Evolutionary conservation across 2,888 invertebrate species (phyloP).

Genomic region (Apotomis betuletana): DNA sequence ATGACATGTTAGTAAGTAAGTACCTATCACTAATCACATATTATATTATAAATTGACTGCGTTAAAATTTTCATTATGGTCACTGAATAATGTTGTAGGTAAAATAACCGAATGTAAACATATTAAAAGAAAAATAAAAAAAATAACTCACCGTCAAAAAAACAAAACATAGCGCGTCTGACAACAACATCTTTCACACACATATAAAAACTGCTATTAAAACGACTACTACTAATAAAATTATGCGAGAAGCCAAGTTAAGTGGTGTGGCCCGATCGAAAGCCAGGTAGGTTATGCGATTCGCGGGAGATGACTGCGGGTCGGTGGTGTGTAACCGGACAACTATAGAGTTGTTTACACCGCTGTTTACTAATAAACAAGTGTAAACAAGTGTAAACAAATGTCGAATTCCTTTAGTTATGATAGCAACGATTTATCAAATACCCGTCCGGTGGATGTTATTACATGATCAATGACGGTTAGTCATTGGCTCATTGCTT

Average conservation of each 20-base stretch:
- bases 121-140: constrained; percentile 4
- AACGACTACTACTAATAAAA: neutral
- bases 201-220: constrained; percentile 47
- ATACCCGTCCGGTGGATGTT: neutral
- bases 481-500: constrained; percentile 5
- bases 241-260: neutral
- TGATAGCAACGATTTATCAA: neutral
- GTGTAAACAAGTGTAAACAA: neutral
- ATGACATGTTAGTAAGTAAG: too few species aligned
- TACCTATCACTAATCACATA: too few species aligned
- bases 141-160: constrained; percentile 65
- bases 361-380: constrained; percentile 41
- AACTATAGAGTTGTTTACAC: constrained; percentile 58
- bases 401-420: neutral
- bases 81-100: too few species aligned
- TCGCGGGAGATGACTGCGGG: constrained; percentile 56
- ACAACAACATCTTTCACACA: constrained; percentile 58
- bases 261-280: constrained; percentile 62
- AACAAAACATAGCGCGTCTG: constrained; percentile 59
- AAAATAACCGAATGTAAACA: neutral
- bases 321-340: constrained; percentile 60
- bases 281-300: constrained; percentile 59
- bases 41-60: too few species aligned
- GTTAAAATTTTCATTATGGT: too few species aligned
- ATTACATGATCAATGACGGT: neutral